phyloP scores from a whole-genome alignment of 2,113 vertebrate genomes.

The Indicator indicator region DNA sequence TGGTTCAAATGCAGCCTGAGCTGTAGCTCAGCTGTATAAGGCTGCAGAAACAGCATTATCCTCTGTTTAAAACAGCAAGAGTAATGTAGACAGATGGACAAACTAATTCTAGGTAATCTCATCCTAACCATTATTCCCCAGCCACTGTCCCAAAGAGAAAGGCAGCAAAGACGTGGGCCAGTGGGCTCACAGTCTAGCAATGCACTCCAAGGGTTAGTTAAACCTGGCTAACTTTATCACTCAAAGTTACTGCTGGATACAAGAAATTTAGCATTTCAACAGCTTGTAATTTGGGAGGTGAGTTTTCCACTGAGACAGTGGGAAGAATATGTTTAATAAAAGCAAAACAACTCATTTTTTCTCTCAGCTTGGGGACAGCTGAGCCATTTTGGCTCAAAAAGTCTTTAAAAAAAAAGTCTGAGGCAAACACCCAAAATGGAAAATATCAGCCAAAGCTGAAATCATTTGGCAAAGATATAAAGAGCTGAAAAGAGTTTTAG shows the following conservation, averaged over 20 bases:
- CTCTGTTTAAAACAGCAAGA: background rate
- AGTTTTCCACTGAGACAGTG: background rate
- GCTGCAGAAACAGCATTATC: background rate
- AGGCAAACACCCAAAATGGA: constrained; percentile 57
- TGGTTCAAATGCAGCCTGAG: background rate
- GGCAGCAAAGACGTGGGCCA: background rate
- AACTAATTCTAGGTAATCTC: background rate
- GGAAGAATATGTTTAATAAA: constrained; percentile 34
- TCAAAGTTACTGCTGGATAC: background rate
- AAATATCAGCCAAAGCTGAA: constrained; percentile 67
- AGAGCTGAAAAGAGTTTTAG: constrained; percentile 39
- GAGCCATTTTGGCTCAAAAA: constrained; percentile 51
- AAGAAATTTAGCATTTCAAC: background rate
- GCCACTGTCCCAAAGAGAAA: background rate
- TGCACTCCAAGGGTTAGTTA: background rate
- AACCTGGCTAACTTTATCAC: background rate
- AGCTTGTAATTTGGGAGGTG: background rate
- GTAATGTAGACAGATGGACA: background rate
- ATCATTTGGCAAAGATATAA: constrained; percentile 48
- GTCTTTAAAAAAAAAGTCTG: background rate
- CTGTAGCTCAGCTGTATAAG: background rate
- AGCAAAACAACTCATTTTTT: constrained; percentile 17
- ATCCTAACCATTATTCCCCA: background rate
- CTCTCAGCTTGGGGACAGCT: constrained; percentile 46
- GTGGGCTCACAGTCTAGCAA: background rate